phyloP scores from a whole-genome alignment of 2,797 vertebrate genomes.

The Lacerta agilis region DNA sequence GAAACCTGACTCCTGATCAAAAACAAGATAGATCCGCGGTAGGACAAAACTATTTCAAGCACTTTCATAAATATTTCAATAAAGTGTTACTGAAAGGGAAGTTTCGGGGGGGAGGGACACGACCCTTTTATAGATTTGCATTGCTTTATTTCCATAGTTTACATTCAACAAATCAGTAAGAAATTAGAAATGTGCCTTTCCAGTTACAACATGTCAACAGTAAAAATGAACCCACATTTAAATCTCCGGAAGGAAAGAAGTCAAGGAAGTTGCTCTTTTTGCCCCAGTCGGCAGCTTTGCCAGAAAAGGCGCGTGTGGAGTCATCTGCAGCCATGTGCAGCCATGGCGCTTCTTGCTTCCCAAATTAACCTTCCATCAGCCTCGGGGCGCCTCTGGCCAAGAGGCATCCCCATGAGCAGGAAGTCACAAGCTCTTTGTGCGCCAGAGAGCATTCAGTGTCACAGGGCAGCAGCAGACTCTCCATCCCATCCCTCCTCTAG shows the following conservation, averaged over 20 bases:
- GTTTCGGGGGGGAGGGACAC: neutral
- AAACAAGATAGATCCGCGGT: neutral
- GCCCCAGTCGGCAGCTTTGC: fast-evolving
- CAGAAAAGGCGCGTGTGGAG: neutral
- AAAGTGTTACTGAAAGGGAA: neutral
- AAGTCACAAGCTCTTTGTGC: neutral
- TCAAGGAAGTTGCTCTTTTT: neutral
- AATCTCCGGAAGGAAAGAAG: neutral
- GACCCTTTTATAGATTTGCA: neutral
- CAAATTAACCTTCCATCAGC: neutral
- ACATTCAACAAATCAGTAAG: neutral
- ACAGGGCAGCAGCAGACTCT: neutral
- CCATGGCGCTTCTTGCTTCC: neutral
- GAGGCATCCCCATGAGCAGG: neutral
- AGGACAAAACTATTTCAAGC: no score
- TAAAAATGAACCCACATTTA: neutral
- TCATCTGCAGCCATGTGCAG: neutral
- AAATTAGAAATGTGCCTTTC: no score
- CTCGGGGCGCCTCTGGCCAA: no score
- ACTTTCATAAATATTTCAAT: neutral
- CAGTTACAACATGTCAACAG: neutral
- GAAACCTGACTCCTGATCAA: neutral
- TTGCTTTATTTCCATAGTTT: neutral
- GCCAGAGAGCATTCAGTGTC: no score
- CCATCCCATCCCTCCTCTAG: neutral